phyloP scores from a whole-genome alignment of 2,797 vertebrate genomes.

The Mormyrus hasselquistii region DNA sequence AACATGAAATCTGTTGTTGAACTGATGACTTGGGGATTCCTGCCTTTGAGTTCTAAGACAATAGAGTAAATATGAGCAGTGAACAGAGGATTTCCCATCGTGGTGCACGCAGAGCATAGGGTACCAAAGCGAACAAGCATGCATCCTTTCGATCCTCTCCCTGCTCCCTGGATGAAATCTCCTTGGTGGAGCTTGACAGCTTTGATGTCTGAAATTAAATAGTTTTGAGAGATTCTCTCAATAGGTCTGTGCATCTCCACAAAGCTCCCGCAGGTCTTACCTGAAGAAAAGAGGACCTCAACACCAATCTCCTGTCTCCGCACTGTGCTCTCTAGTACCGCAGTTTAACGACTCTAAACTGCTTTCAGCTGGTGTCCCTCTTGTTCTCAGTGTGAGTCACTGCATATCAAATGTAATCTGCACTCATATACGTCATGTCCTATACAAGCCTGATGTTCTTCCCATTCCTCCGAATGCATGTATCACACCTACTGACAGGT shows the following conservation, averaged over 20 bases:
- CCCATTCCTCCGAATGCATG: neutral
- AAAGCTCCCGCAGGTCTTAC: neutral
- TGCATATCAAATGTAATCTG: neutral
- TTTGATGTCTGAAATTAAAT: conserved; percentile 6
- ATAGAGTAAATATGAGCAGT: neutral
- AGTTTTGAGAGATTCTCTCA: neutral
- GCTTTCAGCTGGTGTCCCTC: neutral
- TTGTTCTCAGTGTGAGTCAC: neutral
- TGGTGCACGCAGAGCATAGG: neutral
- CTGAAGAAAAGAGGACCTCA: neutral
- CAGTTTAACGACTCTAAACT: neutral
- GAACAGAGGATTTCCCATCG: neutral
- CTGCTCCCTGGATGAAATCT: neutral
- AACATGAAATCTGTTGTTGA: neutral
- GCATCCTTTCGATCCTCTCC: neutral
- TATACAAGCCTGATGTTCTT: neutral
- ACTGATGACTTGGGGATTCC: neutral
- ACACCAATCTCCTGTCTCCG: neutral
- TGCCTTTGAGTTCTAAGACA: neutral
- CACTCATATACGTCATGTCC: neutral
- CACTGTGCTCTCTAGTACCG: neutral
- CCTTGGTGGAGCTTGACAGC: neutral
- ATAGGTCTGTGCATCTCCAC: neutral
- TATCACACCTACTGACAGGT: neutral
- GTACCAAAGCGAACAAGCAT: neutral